A percentile compares a stretch with the other conserved stretches of the same genome.
These are phyloP conservation scores for Lypha dubia DNA, from an alignment of 2,888 invertebrate genomes.

Conservation along the genomic window DNA sequence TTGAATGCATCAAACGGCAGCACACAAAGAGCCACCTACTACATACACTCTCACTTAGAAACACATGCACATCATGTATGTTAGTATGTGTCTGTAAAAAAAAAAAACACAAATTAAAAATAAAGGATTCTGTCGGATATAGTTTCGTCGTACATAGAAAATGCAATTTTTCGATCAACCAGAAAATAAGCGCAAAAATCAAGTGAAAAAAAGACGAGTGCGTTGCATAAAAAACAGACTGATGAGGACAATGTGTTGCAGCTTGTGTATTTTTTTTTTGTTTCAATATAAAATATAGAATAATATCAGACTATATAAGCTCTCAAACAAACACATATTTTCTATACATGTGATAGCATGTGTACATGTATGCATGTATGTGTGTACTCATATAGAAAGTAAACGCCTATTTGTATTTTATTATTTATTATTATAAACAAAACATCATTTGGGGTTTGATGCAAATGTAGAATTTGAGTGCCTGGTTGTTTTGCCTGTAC, in stretches of 20 bases:
- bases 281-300: slow-evolving; percentile 25
- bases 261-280: slow-evolving; percentile 29
- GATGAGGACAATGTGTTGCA: slow-evolving; percentile 52
- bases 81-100: too few species aligned
- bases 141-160: slow-evolving; percentile 36
- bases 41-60: slow-evolving; percentile 35
- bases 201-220: slow-evolving; percentile 68
- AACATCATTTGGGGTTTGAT: slow-evolving; percentile 35
- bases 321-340: neutral
- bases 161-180: slow-evolving; percentile 80
- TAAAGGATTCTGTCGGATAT: slow-evolving; percentile 43
- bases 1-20: slow-evolving; percentile 68
- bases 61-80: neutral
- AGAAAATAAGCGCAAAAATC: slow-evolving; percentile 82
- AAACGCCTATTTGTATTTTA: slow-evolving; percentile 73
- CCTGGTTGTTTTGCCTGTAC: slow-evolving; percentile 6
- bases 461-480: neutral
- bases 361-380: slow-evolving; percentile 4
- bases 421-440: slow-evolving; percentile 72
- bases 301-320: slow-evolving; percentile 38
- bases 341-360: neutral
- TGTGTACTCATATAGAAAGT: slow-evolving; percentile 54
- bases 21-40: slow-evolving; percentile 35
- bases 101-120: too few species aligned
- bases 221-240: slow-evolving; percentile 46